A percentile compares a stretch with the other conserved stretches of the same genome.
Conservation (phyloP, 2,113 vertebrate species). For the Crotophaga sulcirostris region DNA sequence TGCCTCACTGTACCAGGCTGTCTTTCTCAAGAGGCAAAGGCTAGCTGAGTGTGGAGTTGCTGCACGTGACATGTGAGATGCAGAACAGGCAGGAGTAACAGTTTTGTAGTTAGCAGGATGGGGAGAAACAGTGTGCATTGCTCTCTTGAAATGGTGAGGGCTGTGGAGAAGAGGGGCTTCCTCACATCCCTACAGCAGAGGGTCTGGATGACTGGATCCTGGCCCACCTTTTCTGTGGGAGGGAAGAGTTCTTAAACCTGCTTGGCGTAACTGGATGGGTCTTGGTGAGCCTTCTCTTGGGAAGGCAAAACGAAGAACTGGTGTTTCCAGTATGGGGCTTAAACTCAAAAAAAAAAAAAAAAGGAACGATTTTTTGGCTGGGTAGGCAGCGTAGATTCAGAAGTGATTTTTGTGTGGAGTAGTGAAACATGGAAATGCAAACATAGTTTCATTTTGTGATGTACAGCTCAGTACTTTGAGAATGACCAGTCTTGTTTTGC, state of each 20-base stretch:
- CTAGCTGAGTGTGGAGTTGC: neutral
- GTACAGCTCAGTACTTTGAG: neutral
- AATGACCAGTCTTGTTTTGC: constrained; percentile 28
- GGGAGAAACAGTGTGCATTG: neutral
- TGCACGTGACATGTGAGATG: neutral
- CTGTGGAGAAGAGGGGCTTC: neutral
- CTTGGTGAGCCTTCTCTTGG: neutral
- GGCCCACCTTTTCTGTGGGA: neutral
- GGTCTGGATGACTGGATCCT: neutral
- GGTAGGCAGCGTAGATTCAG: neutral
- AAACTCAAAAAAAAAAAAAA: neutral
- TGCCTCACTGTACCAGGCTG: neutral
- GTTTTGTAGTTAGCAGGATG: neutral
- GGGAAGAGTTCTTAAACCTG: neutral
- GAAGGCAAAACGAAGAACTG: neutral
- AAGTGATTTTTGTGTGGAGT: neutral
- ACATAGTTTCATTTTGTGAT: constrained; percentile 5
- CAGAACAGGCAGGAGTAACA: neutral
- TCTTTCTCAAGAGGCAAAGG: neutral
- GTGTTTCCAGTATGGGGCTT: neutral
- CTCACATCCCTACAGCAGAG: neutral
- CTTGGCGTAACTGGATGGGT: neutral
- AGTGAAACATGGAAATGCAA: neutral
- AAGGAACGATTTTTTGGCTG: neutral
- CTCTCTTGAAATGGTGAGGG: neutral